A percentile compares a stretch with the other conserved stretches of the same genome.
phyloP scores from a whole-genome alignment of 2,888 invertebrate genomes.

The Therioaphis trifolii region DNA sequence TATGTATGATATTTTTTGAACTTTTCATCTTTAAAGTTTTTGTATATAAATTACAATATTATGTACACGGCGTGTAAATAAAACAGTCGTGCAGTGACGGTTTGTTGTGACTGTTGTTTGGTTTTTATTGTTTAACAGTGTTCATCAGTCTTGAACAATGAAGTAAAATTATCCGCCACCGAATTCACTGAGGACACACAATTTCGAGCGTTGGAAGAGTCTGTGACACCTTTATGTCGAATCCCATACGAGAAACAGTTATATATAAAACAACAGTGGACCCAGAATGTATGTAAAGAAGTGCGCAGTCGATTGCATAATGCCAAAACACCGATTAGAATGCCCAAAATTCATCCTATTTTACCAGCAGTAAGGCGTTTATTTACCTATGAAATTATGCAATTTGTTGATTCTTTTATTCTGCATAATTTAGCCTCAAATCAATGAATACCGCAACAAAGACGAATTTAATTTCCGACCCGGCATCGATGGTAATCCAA shows the following conservation, averaged over 20 bases:
- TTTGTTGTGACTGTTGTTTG: background rate
- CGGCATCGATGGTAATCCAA: slow-evolving; percentile 68
- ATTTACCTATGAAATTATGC: background rate
- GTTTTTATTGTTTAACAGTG: slow-evolving; percentile 1
- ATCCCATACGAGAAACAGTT: slow-evolving; percentile 81
- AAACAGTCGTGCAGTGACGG: no score
- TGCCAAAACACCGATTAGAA: slow-evolving; percentile 19
- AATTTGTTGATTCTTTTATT: slow-evolving; percentile 18
- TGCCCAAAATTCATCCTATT: slow-evolving; percentile 65
- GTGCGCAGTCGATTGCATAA: slow-evolving; percentile 65
- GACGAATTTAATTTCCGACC: slow-evolving; percentile 69
- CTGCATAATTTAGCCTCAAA: slow-evolving; percentile 67
- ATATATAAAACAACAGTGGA: slow-evolving; percentile 67
- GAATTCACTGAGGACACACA: slow-evolving; percentile 64
- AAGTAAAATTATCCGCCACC: background rate
- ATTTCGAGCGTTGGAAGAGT: slow-evolving; percentile 73
- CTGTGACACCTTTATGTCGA: slow-evolving; percentile 77
- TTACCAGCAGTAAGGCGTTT: slow-evolving; percentile 67
- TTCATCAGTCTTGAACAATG: slow-evolving; percentile 21
- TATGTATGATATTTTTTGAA: background rate
- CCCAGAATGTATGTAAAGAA: slow-evolving; percentile 64
- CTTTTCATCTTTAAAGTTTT: background rate
- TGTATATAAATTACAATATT: background rate
- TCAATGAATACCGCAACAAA: slow-evolving; percentile 69
- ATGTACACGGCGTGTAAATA: background rate